Evolutionary conservation across 2,113 vertebrate genomes (phyloP).

Genomic region (Phyllostomus hastatus): DNA sequence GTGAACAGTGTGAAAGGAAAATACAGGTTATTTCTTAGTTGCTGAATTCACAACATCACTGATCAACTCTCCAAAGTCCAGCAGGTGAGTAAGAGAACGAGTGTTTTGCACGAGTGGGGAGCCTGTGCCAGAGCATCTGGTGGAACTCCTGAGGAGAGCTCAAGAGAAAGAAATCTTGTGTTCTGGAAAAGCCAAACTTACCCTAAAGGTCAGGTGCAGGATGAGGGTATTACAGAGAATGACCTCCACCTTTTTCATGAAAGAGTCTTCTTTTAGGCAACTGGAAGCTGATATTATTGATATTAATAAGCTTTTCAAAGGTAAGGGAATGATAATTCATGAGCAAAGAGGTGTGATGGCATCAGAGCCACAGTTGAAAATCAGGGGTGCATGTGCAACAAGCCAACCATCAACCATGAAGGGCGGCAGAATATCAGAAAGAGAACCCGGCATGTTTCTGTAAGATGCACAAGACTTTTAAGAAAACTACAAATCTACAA

Average conservation of each 20-base stretch:
- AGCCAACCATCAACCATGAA: background rate
- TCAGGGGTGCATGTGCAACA: background rate
- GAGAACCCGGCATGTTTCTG: background rate
- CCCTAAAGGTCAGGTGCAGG: conserved; percentile 86
- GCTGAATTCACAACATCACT: conserved; percentile 57
- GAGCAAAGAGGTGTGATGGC: conserved; percentile 87
- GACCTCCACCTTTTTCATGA: conserved; percentile 91
- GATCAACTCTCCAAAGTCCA: conserved; percentile 85
- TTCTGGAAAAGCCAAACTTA: conserved; percentile 82
- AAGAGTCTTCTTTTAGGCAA: conserved; percentile 89
- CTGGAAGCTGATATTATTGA: conserved; percentile 95
- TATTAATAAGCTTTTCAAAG: conserved; percentile 98
- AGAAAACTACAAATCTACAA: too few species aligned
- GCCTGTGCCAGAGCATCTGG: too few species aligned
- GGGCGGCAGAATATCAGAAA: background rate
- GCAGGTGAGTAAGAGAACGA: conserved; percentile 88
- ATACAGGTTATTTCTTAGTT: conserved; percentile 65
- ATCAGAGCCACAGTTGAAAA: background rate
- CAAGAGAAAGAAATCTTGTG: conserved; percentile 59
- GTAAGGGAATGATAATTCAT: conserved; percentile 96
- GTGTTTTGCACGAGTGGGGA: too few species aligned
- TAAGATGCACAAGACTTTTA: background rate
- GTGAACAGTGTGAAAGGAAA: conserved; percentile 94
- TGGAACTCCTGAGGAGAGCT: too few species aligned
- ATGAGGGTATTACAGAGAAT: conserved; percentile 92